These are phyloP conservation scores for Periophthalmus modestus DNA, from an alignment of 2,113 vertebrate species.

Conservation along the genomic window DNA sequence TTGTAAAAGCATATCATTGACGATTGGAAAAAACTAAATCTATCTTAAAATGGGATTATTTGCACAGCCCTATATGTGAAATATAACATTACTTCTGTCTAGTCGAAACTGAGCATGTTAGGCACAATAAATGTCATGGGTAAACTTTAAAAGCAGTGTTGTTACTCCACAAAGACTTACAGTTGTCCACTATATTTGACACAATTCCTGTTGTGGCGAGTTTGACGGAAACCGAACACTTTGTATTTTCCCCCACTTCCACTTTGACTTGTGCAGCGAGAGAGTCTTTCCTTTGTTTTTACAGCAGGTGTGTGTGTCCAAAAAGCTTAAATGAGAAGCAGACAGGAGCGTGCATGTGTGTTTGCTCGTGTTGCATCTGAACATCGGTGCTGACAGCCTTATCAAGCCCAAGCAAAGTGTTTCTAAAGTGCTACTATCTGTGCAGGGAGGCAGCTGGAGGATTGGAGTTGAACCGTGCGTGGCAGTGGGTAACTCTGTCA, in stretches of 20 bases:
- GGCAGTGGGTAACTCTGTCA: conserved; percentile 40
- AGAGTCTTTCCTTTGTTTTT: background rate
- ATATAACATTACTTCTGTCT: background rate
- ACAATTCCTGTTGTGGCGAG: background rate
- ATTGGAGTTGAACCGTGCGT: conserved; percentile 46
- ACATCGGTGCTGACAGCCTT: conserved; percentile 32
- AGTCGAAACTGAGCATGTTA: background rate
- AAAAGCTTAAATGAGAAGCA: conserved; percentile 12
- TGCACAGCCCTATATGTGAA: no score
- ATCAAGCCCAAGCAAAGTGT: conserved; percentile 37
- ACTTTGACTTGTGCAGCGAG: background rate
- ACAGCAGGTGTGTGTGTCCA: conserved; percentile 9
- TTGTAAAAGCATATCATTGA: no score
- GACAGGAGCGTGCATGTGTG: background rate
- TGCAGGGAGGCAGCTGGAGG: conserved; percentile 44
- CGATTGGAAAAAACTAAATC: no score
- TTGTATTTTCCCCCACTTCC: background rate
- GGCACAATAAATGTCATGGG: background rate
- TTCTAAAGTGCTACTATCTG: conserved; percentile 49
- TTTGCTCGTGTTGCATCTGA: conserved; percentile 1
- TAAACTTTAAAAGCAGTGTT: no score
- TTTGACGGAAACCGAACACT: background rate
- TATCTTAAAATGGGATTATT: no score
- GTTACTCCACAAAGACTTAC: background rate
- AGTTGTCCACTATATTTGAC: background rate